Base-by-base conservation (phyloP, 1,140 invertebrate genomes). In the Drosophila kikkawai region DNA sequence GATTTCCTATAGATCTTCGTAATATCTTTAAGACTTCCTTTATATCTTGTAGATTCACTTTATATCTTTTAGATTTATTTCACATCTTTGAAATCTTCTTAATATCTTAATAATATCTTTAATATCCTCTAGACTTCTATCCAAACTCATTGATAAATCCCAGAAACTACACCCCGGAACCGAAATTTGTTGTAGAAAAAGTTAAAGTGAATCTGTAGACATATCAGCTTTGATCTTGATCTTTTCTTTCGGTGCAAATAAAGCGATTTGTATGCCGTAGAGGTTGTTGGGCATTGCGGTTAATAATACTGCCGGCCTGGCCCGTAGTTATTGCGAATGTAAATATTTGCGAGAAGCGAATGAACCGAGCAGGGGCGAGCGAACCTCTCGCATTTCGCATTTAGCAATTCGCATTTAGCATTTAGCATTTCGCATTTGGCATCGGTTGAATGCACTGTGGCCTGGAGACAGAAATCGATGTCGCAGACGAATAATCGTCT, bases 261-360 rank as follows among this genome's bases (percentile, higher is more conserved):
- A 47, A 79, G 61, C 69, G 66, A 84, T 84, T 84, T 80, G 65
- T 80, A 85, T 84, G 81, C 70, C 53, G 36, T 22, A 47, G 56
- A 50, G 65, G 39, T 80, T 53, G 42, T 75, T 53, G 39, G 37
- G 56, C 65, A 75, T 71, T 85, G 56, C 80, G 55, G 75, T 90
- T 82, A 79, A 81, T 84, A 88, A 84, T 76, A 81, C 63, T 22
- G 34, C 51, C 36, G 53, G 53, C 53, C 34, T 75, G 66, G 41
- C 47, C 44, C 60, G 56, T 87, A 80, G 80, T 87, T 86, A 64
- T 42, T 42, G 55, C 41, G 37, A 65, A 83, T 87, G 80, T 87
- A 88, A 88, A 83, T 88, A 80, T 80, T 88, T 81, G 84, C 64
- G 70, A 84, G 75, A 88, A 66, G 85, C 78, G 81, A 88, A 88